Percentiles rank a stretch among this genome's conserved stretches.
phyloP scores from a whole-genome alignment of 2,888 invertebrate species.

The Aphrophora alni region DNA sequence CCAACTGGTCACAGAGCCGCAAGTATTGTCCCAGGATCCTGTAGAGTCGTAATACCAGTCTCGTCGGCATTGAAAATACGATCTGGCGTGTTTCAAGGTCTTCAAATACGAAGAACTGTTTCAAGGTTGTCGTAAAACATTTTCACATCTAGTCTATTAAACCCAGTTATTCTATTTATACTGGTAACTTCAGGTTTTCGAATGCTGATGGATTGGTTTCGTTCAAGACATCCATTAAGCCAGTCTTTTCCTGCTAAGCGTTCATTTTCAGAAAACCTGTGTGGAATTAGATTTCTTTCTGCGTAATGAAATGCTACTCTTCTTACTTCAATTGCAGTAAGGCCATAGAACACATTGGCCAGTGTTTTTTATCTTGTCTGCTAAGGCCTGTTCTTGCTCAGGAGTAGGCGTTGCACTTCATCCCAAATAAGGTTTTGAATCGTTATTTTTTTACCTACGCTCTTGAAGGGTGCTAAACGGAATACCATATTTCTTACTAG shows the following conservation, averaged over 20 bases:
- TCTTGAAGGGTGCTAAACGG: constrained; percentile 19
- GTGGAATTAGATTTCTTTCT: constrained; percentile 38
- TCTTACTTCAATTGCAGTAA: constrained; percentile 33
- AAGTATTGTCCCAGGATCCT: no score
- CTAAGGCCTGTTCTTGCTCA: constrained; percentile 9
- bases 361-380: constrained; percentile 2
- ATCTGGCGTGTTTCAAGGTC: no score
- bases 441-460: background rate
- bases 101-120: no score
- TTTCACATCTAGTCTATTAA: background rate
- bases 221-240: background rate
- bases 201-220: background rate
- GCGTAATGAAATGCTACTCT: constrained; percentile 41
- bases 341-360: constrained; percentile 31
- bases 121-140: no score
- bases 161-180: background rate
- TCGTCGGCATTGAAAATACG: no score
- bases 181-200: constrained; percentile 20
- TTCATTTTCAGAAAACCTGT: constrained; percentile 26
- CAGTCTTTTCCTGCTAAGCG: constrained; percentile 18
- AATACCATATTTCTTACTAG: background rate
- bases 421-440: background rate
- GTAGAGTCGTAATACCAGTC: no score
- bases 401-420: background rate
- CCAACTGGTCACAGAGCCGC: constrained; percentile 20